Conservation (phyloP, 2,888 invertebrate species). For the Dicyrtomina minuta region DNA sequence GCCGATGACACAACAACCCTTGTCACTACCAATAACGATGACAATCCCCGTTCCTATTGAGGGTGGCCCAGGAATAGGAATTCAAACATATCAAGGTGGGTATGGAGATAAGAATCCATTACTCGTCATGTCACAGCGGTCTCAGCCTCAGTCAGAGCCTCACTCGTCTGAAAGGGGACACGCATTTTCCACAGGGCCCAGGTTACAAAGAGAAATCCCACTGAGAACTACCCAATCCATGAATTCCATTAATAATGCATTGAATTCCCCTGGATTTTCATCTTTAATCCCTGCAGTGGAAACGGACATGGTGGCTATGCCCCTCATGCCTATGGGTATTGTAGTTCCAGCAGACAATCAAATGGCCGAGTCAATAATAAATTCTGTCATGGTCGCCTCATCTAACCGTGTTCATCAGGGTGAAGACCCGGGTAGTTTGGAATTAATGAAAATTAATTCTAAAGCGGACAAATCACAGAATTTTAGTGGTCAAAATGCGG, state of each 20-base stretch:
- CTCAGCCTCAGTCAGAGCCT: too few relatives aligned
- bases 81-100: conserved; percentile 32
- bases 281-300: too few relatives aligned
- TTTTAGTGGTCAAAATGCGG: neutral
- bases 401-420: too few relatives aligned
- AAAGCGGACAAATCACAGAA: neutral
- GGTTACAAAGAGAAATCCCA: neutral
- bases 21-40: too few relatives aligned
- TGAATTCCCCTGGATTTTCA: neutral
- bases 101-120: conserved; percentile 37
- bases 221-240: neutral
- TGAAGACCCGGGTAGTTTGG: neutral
- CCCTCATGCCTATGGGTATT: too few relatives aligned
- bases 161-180: neutral
- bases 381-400: neutral
- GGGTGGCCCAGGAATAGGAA: neutral
- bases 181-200: neutral
- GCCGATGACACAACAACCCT: too few relatives aligned
- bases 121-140: conserved; percentile 3
- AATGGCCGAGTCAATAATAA: neutral
- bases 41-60: too few relatives aligned
- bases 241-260: neutral
- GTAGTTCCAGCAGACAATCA: neutral
- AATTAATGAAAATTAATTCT: neutral
- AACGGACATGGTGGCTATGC: too few relatives aligned